phyloP scores from a whole-genome alignment of 2,888 invertebrate species.

The Rotaria magnacalcarata region DNA sequence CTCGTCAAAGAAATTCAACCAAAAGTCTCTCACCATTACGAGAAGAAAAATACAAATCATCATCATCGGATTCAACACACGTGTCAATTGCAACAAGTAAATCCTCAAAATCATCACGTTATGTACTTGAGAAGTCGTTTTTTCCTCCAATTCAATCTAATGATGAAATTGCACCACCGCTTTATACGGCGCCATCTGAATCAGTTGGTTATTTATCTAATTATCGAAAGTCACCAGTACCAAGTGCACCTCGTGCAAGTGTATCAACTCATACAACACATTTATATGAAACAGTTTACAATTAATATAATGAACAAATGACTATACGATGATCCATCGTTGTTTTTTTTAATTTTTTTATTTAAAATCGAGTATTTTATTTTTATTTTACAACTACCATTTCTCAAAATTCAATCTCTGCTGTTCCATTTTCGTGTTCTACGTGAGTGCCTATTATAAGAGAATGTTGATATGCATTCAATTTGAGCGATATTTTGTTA shows the following conservation, averaged over 20 bases:
- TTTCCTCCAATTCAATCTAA: constrained; percentile 6
- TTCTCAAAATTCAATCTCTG: not conserved
- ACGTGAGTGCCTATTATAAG: not conserved
- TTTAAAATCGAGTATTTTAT: too few species aligned
- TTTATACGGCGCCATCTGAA: not conserved
- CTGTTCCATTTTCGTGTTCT: not conserved
- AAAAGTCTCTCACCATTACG: not conserved
- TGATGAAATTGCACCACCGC: constrained; percentile 14
- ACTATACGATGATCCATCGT: too few species aligned
- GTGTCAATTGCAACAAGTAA: constrained; percentile 7
- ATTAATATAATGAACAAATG: too few species aligned
- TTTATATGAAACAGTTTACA: not conserved
- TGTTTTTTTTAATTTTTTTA: too few species aligned
- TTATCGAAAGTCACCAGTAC: not conserved
- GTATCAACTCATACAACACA: not conserved
- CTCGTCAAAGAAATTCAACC: not conserved
- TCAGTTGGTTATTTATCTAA: not conserved
- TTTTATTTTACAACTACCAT: not conserved
- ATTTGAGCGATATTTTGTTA: not conserved
- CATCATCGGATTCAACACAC: not conserved
- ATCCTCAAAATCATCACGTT: not conserved
- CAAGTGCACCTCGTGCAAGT: not conserved
- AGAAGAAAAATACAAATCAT: not conserved
- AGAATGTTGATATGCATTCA: not conserved
- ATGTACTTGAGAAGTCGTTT: not conserved